phyloP scores from a whole-genome alignment of 2,888 invertebrate genomes.

The Eupithecia subfuscata region DNA sequence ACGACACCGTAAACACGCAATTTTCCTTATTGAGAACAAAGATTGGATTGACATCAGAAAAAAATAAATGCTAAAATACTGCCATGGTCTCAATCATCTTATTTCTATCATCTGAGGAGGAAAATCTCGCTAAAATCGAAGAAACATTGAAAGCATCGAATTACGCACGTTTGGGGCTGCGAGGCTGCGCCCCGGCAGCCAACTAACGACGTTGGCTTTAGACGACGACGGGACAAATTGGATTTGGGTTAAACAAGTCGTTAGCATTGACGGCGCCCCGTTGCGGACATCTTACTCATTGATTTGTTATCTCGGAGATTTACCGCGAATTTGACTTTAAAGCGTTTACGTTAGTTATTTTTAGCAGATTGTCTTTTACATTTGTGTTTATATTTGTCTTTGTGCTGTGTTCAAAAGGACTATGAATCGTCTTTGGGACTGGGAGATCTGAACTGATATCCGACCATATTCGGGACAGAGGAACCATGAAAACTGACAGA shows the following conservation, averaged over 20 bases:
- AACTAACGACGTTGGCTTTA: constrained; percentile 51
- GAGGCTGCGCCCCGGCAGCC: constrained; percentile 41
- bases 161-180: constrained; percentile 50
- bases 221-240: constrained; percentile 62
- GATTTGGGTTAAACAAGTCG: constrained; percentile 74
- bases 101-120: constrained; percentile 16
- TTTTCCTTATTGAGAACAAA: constrained; percentile 15
- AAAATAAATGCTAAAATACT: constrained; percentile 6
- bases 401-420: constrained; percentile 81
- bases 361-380: constrained; percentile 2
- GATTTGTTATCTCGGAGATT: constrained; percentile 5
- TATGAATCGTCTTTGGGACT: constrained; percentile 82
- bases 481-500: constrained; percentile 83
- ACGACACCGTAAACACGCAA: neutral
- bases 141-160: constrained; percentile 49
- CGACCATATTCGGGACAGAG: constrained; percentile 71
- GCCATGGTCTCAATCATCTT: constrained; percentile 8
- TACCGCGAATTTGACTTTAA: neutral
- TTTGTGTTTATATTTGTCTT: constrained; percentile 34
- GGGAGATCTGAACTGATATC: constrained; percentile 58
- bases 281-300: constrained; percentile 12
- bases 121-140: constrained; percentile 37
- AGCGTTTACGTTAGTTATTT: neutral
- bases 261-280: constrained; percentile 52
- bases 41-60: constrained; percentile 3